Evolutionary conservation across 1,140 invertebrate genomes (phyloP), one percentile per base, ranked within the genome.

Genomic region (Doryteuthis pealeii): DNA sequence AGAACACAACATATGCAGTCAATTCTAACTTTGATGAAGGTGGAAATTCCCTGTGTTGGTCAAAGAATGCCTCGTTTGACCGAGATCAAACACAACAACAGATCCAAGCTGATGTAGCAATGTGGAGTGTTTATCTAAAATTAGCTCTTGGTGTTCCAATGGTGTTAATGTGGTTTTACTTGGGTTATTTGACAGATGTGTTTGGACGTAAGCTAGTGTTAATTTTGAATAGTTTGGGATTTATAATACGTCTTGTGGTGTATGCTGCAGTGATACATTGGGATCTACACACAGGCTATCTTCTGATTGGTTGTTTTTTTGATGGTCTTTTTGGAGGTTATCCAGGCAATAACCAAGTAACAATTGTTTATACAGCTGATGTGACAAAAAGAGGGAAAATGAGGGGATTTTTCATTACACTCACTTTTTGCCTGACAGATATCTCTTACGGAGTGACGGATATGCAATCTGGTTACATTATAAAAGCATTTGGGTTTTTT

Each of bases 271-370:
- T 74, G 6, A 45, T 74, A 18, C n/a, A 45, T 18, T 65, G 15
- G 31, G 26, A 62, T 12, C 26, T 68, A 22, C 12, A 15, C 14
- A 65, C 65, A 8, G 30, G 26, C 32, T 68, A 43, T 18, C 58
- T 74, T 1, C 31, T 31, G 26, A 68, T 74, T 33, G 72, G 62
- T 15, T 35, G 43, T 43, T 40, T 74, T 49, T 10, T 74, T 8
- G 72, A 74, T n/a, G 72, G 72, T 22, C 4, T 68, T 10, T 18
- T 18, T 49, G 72, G 72, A 1, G 62, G 40, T 22, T 74, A 66
- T 33, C 31, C 31, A 10, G 62, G 31, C 14, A 66, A 66, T 43
- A 6, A 43, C 12, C 15, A 68, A 10, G 18, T 68, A 40, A 26
- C 66, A 18, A 68, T n/a, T 35, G 72, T 26, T 26, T 66, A 43